These are phyloP conservation scores for Esperia sulphurella DNA, from an alignment of 2,888 invertebrate species.

Conservation along the genomic window DNA sequence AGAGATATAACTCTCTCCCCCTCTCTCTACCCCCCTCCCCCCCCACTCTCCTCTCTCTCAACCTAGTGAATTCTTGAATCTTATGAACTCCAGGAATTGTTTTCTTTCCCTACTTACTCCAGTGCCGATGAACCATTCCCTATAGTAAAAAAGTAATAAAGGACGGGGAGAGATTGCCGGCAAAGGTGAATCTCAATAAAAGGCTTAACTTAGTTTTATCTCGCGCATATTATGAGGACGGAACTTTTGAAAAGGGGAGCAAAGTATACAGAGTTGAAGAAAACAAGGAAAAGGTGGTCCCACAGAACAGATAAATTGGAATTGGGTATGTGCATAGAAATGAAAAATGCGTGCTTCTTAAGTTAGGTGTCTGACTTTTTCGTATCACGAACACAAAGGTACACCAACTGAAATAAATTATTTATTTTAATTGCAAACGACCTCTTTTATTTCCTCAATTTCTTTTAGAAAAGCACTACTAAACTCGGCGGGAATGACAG, in stretches of 20 bases:
- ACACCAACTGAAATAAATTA: no score
- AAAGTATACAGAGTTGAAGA: constrained; percentile 56
- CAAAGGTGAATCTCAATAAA: constrained; percentile 61
- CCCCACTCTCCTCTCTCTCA: no score
- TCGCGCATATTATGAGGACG: constrained; percentile 51
- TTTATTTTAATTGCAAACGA: no score
- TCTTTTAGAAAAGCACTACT: no score
- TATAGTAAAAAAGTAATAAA: constrained; percentile 53
- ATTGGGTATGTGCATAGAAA: constrained; percentile 32
- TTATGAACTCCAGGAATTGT: constrained; percentile 25
- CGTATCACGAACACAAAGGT: no score
- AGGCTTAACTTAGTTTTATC: constrained; percentile 41
- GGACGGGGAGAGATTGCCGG: constrained; percentile 36
- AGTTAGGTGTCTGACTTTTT: no score
- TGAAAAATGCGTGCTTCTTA: constrained; percentile 4
- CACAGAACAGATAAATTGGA: constrained; percentile 53
- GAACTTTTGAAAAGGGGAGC: constrained; percentile 69
- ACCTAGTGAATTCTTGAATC: constrained; percentile 5
- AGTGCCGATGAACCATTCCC: constrained; percentile 41
- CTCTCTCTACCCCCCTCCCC: no score
- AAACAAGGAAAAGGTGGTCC: constrained; percentile 71
- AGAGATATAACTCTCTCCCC: no score
- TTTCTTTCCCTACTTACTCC: constrained; percentile 30
- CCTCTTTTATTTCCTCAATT: no score
- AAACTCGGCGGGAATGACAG: no score